Base-by-base conservation (phyloP, 2,113 vertebrate species). In the Neodon shergylaensis region DNA sequence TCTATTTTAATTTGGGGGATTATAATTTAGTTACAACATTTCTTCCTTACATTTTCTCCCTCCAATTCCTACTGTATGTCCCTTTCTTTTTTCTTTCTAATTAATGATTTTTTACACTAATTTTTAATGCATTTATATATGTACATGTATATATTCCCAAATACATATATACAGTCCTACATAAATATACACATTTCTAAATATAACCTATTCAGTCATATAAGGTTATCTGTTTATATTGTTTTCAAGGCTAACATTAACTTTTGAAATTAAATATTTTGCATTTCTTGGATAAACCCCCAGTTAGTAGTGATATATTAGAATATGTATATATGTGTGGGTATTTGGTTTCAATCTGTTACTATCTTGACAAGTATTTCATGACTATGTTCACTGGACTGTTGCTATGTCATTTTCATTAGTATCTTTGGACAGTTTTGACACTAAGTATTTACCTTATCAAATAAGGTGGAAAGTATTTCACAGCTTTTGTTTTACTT, bases 311-410 rank as follows among this genome's bases (percentile, higher is more conserved):
- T 66, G n/a, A 85, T 33, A 58, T 58, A 95, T 66, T 44, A 26
- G 39, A 36, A n/a, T 12, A 87, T 58, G 14, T 74, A 73, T 12
- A 10, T 3, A 58, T 61, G 52, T 24, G 65, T 61, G 31, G 52
- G 24, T n/a, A 26, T 12, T 66, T 83, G 24, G 5, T 47, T 24
- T 47, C 11, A 83, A 81, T 44, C 8, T 61, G 28, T 65, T 88
- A 88, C 93, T 77, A 76, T 79, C 92, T 94, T 91, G 26, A 74
- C n/a, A 91, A 83, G n/a, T 24, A 63, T 79, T 91, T 92, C 11
- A 26, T 44, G 3, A 39, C 22, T 66, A 26, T 77, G 21, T 66
- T 93, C 33, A 85, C 17, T 68, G 14, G 16, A 81, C 84, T 72
- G 39, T 22, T 61, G 33, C 1, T 36, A 8, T 92, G 7, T 42